Base-by-base conservation (phyloP, 2,888 invertebrate genomes). In the Geophilus truncorum region DNA sequence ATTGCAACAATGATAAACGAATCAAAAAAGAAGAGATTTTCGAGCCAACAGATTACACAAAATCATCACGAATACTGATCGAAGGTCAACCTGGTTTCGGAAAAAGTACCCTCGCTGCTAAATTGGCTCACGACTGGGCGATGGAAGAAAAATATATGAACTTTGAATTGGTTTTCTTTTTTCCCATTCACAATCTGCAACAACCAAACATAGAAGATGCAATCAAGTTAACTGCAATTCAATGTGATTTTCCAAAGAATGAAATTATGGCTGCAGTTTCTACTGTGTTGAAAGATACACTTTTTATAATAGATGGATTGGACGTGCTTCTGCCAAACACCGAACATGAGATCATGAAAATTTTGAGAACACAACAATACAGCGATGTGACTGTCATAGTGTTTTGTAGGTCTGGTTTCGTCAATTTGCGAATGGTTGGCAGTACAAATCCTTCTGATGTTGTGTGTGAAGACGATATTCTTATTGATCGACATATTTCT, bases 1-100 rank as follows among this genome's bases (percentile, higher is more conserved):
- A 40, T 9, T 40, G 10, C 9, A 40, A 12, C 9, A 5, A 40
- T n/a, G n/a, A n/a, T n/a, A n/a, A n/a, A 12, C 2, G 2, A 15
- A 40, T 40, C 6, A 40, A 40, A 40, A 40, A 12, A 2, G 15
- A 40, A 40, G 12, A 40, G 15, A 40, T 40, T 15, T 79, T 86
- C 93, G 81, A 90, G 92, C 84, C 93, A 94, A 81, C 85, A 85
- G 81, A 5, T 34, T 7, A 34, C 40, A 15, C 6, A 15, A 7
- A 40, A 40, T 15, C 15, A 40, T 15, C 15, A 15, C 6, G 40
- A 12, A 40, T 40, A 40, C 12, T 40, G 40, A 40, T 40, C 40
- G 40, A 40, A 40, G 40, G 40, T 40, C 40, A 40, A 40, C 40
- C 40, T 15, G 40, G 40, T 85, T 86, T 82, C 82, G 83, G 80